A percentile compares a stretch with the other conserved stretches of the same genome.
Conservation (phyloP, 2,888 invertebrate species). For the Calameuta filiformis region DNA sequence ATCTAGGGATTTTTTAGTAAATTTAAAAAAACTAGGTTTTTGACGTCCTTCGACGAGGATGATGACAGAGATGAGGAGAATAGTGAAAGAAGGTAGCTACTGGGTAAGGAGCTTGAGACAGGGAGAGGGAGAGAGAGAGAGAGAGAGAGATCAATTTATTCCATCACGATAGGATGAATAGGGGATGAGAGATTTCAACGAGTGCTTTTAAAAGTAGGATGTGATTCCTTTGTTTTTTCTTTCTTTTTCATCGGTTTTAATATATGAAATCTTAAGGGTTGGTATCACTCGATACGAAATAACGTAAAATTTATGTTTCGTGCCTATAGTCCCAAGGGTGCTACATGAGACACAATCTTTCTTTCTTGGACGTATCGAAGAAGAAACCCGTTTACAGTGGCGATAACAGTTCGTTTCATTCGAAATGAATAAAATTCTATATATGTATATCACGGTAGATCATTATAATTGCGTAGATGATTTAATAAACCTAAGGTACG, state of each 20-base stretch:
- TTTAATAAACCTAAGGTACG: slow-evolving; percentile 7
- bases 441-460: slow-evolving; percentile 1
- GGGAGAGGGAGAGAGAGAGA: not conserved
- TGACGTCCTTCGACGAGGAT: not conserved
- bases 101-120: not conserved
- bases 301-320: not conserved
- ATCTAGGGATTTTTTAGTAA: not conserved
- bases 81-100: not conserved
- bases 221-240: not conserved
- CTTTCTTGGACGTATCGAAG: not conserved
- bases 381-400: not conserved
- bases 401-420: not conserved
- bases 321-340: not conserved
- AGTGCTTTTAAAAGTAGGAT: not conserved
- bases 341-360: not conserved
- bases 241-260: not conserved
- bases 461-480: not conserved
- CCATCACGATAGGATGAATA: not conserved
- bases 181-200: not conserved
- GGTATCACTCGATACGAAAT: not conserved
- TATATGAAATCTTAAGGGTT: not conserved
- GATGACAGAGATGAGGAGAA: not conserved
- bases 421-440: not conserved
- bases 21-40: not conserved
- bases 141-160: not conserved